Conservation (phyloP, 2,113 vertebrate genomes). For the Taxidea taxus region DNA sequence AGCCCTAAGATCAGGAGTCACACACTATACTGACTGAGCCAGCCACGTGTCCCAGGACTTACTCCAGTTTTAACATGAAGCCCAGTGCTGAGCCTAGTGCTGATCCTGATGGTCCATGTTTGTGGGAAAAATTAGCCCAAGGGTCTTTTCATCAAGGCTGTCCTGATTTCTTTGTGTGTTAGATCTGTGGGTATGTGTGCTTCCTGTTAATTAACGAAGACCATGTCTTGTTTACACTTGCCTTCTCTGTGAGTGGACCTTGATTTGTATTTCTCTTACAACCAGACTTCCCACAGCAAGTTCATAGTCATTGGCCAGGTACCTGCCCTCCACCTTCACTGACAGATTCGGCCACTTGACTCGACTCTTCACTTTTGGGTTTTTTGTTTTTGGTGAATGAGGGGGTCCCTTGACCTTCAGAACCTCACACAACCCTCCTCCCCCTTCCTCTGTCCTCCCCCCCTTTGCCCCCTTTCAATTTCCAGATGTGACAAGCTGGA, state of each 20-base stretch:
- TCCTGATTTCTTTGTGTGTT: not conserved
- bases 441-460: conserved; percentile 21
- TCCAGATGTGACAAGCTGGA: conserved; percentile 99
- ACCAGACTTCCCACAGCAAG: not conserved
- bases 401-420: conserved; percentile 52
- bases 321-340: not conserved
- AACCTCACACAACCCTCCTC: conserved; percentile 52
- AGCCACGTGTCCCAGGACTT: not conserved
- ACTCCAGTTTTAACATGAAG: fast-evolving
- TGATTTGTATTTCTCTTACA: not conserved
- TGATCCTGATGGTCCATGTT: fast-evolving
- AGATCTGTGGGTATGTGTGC: not conserved
- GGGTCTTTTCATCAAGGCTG: not conserved
- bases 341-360: not conserved
- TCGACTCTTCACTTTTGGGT: not conserved
- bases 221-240: fast-evolving
- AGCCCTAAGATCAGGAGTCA: not conserved
- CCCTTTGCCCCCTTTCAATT: conserved; percentile 52
- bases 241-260: not conserved
- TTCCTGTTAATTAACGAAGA: fast-evolving
- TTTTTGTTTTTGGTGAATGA: conserved; percentile 3
- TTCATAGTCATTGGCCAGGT: not conserved
- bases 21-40: not conserved
- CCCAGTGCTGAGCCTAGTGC: not conserved
- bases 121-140: not conserved